Base-by-base conservation (phyloP, 64 coral and sea anemone species). In the Platygyra sinensis region DNA sequence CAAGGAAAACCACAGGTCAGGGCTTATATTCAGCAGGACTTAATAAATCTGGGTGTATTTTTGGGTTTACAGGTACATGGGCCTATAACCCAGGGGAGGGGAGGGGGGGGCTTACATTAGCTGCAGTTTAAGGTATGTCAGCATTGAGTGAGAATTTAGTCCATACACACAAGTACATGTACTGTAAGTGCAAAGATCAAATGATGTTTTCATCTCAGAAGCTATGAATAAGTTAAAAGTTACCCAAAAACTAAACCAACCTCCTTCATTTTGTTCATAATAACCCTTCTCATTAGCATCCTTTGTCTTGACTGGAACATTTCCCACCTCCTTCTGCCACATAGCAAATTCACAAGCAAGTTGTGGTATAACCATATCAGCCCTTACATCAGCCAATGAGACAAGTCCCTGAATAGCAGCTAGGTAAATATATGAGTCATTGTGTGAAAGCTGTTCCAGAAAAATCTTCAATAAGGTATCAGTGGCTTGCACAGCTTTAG, bases 361-460 rank as follows among this genome's bases (percentile, higher is more conserved):
- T 39, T 60, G 79, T 55, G 85, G 83, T 32, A 98, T 86, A 24
- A 98, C 96, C 52, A 42, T 49, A 17, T 94, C 92, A 62, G 92
- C 87, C 89, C 88, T 98, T 5, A n/a, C 61, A 42, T 61, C 82
- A 19, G 92, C 77, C 28, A 98, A 87, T 51, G 96, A 93, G 38
- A 94, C 96, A 52, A 98, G 86, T 30, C 96, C 96, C 60, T 98
- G 84, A n/a, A 98, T 80, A 39, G 96, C 92, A 62, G 92, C 96
- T 52, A 98, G 93, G 59, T 98, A 98, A 7, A 98, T 98, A 60
- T 94, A 98, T 0, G 96, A 94, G 73, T 98, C 96, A 75, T 98
- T 93, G 54, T 98, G 96, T 4, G 96, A 27, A 10, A 98, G 61
- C 22, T 98, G 96, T 77, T 98, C 90, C 38, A 87, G 50, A 51